Conservation (phyloP, 2,888 invertebrate species). For the Dilophus febrilis region DNA sequence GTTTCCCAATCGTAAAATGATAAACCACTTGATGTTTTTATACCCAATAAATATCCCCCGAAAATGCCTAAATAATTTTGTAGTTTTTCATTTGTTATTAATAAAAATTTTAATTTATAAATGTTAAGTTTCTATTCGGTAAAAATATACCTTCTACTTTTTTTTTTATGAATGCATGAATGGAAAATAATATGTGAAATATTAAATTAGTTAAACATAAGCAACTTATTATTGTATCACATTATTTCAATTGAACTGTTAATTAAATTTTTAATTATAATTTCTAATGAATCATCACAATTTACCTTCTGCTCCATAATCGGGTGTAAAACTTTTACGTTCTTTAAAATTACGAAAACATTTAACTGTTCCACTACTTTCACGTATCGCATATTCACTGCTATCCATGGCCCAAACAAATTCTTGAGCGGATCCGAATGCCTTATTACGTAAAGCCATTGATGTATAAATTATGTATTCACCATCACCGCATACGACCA, state of each 20-base stretch:
- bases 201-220: too few species aligned
- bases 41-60: slow-evolving; percentile 80
- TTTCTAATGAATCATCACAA: neutral
- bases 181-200: neutral
- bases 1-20: slow-evolving; percentile 98
- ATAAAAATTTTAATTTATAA: too few species aligned
- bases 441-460: slow-evolving; percentile 96
- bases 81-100: too few species aligned
- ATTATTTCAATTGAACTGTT: too few species aligned
- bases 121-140: neutral
- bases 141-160: slow-evolving; percentile 6
- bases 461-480: slow-evolving; percentile 99
- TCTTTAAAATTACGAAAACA: slow-evolving; percentile 99
- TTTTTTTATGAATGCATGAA: neutral
- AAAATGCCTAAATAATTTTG: slow-evolving; percentile 65
- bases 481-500: slow-evolving; percentile 96
- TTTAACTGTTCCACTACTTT: slow-evolving; percentile 77
- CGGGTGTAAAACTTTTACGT: slow-evolving; percentile 86
- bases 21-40: slow-evolving; percentile 79
- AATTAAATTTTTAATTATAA: too few species aligned
- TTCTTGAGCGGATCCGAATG: slow-evolving; percentile 95
- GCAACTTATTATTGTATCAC: too few species aligned
- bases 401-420: slow-evolving; percentile 98
- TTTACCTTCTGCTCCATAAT: slow-evolving; percentile 84
- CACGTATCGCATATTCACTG: slow-evolving; percentile 77